Base-by-base conservation (phyloP, 2,113 vertebrate species). In the Bubo blakistoni region DNA sequence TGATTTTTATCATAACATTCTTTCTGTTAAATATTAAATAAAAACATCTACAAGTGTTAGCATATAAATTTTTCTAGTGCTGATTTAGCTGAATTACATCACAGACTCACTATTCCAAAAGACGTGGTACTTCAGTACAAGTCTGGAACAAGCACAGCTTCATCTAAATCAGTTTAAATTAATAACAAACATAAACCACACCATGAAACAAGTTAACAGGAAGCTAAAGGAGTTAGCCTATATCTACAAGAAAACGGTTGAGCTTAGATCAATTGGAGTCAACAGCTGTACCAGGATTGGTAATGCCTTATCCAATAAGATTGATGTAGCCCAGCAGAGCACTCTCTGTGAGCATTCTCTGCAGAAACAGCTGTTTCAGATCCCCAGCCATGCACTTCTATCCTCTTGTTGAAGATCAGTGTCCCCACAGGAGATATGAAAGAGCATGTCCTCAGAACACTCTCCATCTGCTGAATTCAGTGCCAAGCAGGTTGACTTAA, bases 121-220 rank as follows among this genome's bases (percentile, higher is more conserved):
- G 16, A 12, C 10, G 3, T 4, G 2, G 2, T 51, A 44, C 22
- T 84, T 81, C 2, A 1, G 22, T 46, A 44, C 9, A 55, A 40
- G 22, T 34, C n/a, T 67, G 52, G 32, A 86, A 59, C 25, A 59
- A 86, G 29, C 66, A 52, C 7, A 80, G 7, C 6, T 67, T 81
- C 14, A 67, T 46, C 8, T 63, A 66, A 74, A 79, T 59, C 17
- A 10, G 0, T n/a, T 74, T 54, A 52, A 78, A 18, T 49, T 36
- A 46, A 9, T 36, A 63, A 81, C 24, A 87, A 74, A 52, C 7
- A n/a, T 17, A 55, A 91, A 71, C 30, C 8, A 73, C 17, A 47
- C 3, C 2, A 10, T 47, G 8, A 74, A 83, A 73, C 13, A 78
- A 74, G 25, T 42, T 34, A 30, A 11, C 22, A 8, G 2, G 20